Conservation (phyloP, 1,140 invertebrate species). For the Augochlora pura region DNA sequence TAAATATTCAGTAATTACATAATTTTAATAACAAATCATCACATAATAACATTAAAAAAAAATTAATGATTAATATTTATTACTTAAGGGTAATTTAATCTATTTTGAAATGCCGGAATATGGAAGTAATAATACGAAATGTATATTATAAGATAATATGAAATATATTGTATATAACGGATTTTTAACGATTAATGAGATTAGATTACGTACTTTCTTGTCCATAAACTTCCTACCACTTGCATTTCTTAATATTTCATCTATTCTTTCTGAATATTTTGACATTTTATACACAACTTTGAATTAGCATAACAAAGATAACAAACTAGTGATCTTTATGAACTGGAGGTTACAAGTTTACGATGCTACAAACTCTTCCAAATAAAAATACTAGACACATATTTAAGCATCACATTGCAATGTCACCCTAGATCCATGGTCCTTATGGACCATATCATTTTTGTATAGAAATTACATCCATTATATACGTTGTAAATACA, state of each 20-base stretch:
- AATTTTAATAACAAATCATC: not conserved
- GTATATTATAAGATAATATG: not conserved
- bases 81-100: not conserved
- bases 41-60: not conserved
- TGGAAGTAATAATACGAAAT: no score
- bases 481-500: no score
- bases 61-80: not conserved
- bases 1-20: not conserved
- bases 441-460: no score
- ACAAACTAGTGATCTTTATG: not conserved
- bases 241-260: conserved; percentile 41
- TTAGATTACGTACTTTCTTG: conserved; percentile 57
- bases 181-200: not conserved
- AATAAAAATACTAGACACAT: conserved; percentile 6
- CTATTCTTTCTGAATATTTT: conserved; percentile 47
- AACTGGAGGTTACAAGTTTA: not conserved
- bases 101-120: not conserved
- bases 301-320: not conserved
- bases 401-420: not conserved
- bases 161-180: not conserved
- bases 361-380: not conserved
- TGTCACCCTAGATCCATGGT: no score
- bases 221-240: conserved; percentile 58
- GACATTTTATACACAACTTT: conserved; percentile 56
- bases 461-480: no score